A percentile compares a stretch with the other conserved stretches of the same genome.
These are phyloP conservation scores for Murina feae DNA, from an alignment of 2,113 vertebrate genomes.

Conservation along the genomic window DNA sequence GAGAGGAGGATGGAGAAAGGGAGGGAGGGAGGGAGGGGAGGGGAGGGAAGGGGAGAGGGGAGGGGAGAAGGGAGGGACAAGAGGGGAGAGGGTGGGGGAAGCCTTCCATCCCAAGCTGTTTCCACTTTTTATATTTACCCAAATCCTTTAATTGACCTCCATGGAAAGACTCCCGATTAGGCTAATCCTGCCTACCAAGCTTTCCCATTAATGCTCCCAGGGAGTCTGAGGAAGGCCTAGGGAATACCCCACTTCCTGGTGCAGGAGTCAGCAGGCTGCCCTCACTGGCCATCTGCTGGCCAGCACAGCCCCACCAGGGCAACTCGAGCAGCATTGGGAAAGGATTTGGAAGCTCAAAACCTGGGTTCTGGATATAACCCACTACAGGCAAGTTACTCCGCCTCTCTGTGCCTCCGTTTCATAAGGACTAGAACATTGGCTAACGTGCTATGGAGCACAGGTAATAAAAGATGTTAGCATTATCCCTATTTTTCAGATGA, in stretches of 20 bases:
- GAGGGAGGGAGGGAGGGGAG: too few species aligned
- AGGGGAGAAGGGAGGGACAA: not conserved
- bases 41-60: not conserved
- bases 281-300: not conserved
- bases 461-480: not conserved
- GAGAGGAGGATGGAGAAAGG: not conserved
- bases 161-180: constrained; percentile 52
- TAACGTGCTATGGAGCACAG: not conserved
- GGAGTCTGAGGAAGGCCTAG: constrained; percentile 36
- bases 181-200: constrained; percentile 42
- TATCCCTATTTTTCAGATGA: not conserved
- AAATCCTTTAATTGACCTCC: constrained; percentile 71
- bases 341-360: not conserved
- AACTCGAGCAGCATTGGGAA: not conserved
- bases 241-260: not conserved
- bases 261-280: not conserved
- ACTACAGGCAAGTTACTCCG: not conserved
- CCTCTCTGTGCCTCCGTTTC: not conserved
- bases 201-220: constrained; percentile 38
- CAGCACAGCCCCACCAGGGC: not conserved
- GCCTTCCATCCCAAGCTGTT: constrained; percentile 60
- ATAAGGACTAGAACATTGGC: not conserved
- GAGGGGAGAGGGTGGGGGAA: not conserved
- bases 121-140: constrained; percentile 70
- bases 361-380: not conserved